These are phyloP conservation scores for Manacus vitellinus DNA, from an alignment of 2,113 vertebrate genomes.

Conservation along the genomic window DNA sequence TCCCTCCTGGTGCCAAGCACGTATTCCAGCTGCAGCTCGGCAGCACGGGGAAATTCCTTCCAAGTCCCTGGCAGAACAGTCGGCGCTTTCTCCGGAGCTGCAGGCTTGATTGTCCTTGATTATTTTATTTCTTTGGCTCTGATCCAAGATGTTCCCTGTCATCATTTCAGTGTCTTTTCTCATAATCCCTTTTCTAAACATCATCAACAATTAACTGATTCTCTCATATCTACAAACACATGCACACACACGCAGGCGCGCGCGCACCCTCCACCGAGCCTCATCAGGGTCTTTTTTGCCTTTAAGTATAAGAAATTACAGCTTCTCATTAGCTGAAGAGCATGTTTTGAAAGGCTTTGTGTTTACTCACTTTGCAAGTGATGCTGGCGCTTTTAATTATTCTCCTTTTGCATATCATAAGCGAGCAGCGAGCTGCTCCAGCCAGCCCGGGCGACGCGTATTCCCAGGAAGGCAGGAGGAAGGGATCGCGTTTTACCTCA, in stretches of 20 bases:
- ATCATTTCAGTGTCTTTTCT: slow-evolving; percentile 79
- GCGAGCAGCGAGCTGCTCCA: slow-evolving; percentile 73
- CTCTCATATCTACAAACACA: slow-evolving; percentile 62
- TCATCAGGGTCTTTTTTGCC: slow-evolving; percentile 74
- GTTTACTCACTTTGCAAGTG: slow-evolving; percentile 82
- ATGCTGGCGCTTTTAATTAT: slow-evolving; percentile 79
- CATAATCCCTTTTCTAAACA: slow-evolving; percentile 82
- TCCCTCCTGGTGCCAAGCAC: slow-evolving; percentile 44
- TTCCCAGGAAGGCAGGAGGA: slow-evolving; percentile 75
- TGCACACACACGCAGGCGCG: slow-evolving; percentile 55
- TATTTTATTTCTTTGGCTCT: slow-evolving; percentile 77
- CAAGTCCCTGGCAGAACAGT: slow-evolving; percentile 58
- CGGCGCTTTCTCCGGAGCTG: slow-evolving; percentile 67
- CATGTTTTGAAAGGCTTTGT: slow-evolving; percentile 78
- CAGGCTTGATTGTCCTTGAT: slow-evolving; percentile 75
- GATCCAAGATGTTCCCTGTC: slow-evolving; percentile 79
- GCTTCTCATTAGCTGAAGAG: slow-evolving; percentile 79
- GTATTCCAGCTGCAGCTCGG: slow-evolving; percentile 50
- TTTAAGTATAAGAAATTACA: slow-evolving; percentile 82
- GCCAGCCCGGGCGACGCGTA: slow-evolving; percentile 51
- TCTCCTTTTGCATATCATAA: slow-evolving; percentile 77
- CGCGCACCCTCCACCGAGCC: slow-evolving; percentile 69
- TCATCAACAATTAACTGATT: slow-evolving; percentile 80
- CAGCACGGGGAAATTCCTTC: slow-evolving; percentile 51
- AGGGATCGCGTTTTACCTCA: slow-evolving; percentile 71